phyloP scores from a whole-genome alignment of 64 coral and sea anemone genomes.

The Dendrophyllia cribrosa region DNA sequence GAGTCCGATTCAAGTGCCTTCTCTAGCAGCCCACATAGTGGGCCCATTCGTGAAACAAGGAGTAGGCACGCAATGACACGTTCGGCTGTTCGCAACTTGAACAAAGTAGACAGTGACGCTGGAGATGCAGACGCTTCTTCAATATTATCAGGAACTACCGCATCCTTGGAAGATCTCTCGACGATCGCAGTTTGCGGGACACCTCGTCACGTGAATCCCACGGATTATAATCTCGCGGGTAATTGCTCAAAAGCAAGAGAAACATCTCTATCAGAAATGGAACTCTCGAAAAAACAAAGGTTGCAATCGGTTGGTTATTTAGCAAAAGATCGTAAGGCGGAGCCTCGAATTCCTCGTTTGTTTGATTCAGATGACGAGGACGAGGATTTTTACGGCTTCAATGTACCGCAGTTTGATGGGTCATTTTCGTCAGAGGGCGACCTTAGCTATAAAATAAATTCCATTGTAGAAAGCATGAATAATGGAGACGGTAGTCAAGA shows the following conservation, averaged over 20 bases:
- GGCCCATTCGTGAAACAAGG: background rate
- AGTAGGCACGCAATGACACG: background rate
- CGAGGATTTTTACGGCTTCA: constrained; percentile 57
- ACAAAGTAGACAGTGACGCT: background rate
- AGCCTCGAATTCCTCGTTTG: background rate
- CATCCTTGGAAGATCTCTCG: background rate
- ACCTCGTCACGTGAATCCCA: background rate
- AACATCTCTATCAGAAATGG: background rate
- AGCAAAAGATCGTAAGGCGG: background rate
- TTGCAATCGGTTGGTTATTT: background rate
- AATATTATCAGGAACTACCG: background rate
- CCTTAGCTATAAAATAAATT: constrained; percentile 27
- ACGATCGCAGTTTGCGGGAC: background rate
- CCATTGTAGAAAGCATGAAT: constrained; percentile 32
- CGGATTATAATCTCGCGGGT: background rate
- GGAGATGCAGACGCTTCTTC: background rate
- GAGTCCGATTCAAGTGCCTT: background rate
- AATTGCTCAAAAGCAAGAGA: background rate
- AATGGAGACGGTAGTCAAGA: background rate
- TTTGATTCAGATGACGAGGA: constrained; percentile 73
- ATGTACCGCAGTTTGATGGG: constrained; percentile 59
- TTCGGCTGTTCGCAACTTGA: background rate
- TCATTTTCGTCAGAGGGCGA: constrained; percentile 60
- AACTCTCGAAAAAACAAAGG: background rate
- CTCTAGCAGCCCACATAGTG: constrained; percentile 3